A percentile compares a stretch with the other conserved stretches of the same genome.
phyloP scores from a whole-genome alignment of 23 tunicate species.

The Oikopleura vanhoeffeni region DNA sequence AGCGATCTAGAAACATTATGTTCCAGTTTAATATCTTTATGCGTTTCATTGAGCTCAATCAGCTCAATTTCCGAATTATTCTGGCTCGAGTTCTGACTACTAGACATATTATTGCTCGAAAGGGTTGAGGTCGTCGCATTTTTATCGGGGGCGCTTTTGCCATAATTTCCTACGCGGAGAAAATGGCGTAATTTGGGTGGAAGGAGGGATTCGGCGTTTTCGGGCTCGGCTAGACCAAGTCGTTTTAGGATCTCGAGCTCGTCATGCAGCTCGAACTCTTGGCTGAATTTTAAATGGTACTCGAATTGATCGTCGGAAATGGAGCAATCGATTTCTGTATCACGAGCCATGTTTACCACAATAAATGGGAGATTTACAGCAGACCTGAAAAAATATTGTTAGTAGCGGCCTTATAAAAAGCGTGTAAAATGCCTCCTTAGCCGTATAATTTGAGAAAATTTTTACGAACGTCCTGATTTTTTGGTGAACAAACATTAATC shows the following conservation, averaged over 20 bases:
- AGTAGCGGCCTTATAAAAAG: too few species aligned
- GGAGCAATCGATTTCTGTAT: constrained; percentile 90
- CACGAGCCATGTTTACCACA: constrained; percentile 86
- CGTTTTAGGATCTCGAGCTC: constrained; percentile 71
- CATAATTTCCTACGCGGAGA: neutral
- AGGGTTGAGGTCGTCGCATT: neutral
- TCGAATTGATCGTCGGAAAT: constrained; percentile 96
- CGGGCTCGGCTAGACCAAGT: neutral
- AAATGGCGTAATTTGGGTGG: neutral
- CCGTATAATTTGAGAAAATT: too few species aligned
- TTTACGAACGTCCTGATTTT: too few species aligned
- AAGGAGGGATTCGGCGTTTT: neutral
- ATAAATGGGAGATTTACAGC: constrained; percentile 86
- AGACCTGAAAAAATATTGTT: constrained; percentile 21
- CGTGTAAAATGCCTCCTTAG: too few species aligned
- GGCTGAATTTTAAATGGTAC: constrained; percentile 80
- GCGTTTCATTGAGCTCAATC: neutral
- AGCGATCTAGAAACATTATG: neutral
- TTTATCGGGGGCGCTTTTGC: neutral
- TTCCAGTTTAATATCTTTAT: neutral
- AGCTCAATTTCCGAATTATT: constrained; percentile 1
- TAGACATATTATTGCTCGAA: neutral
- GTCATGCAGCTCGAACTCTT: constrained; percentile 92
- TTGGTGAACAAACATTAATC: constrained; percentile 16
- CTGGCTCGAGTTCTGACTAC: neutral